phyloP scores from a whole-genome alignment of 2,113 vertebrate species.

The Piaya cayana region DNA sequence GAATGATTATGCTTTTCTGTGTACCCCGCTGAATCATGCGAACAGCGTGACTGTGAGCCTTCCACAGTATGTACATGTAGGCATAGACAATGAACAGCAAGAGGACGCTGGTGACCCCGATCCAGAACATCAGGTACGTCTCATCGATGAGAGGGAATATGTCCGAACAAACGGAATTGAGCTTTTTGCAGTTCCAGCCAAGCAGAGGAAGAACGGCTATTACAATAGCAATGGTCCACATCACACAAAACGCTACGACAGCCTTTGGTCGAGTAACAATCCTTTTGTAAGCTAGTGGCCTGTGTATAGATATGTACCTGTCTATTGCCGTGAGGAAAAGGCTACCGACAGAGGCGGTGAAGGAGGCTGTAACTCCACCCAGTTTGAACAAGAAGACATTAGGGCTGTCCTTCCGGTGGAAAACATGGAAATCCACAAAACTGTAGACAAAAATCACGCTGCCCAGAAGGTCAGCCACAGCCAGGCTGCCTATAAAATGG shows the following conservation, averaged over 20 bases:
- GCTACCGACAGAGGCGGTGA: slow-evolving; percentile 96
- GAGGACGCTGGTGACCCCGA: slow-evolving; percentile 92
- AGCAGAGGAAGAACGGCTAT: slow-evolving; percentile 95
- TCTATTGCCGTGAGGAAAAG: slow-evolving; percentile 99
- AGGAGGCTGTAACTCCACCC: slow-evolving; percentile 96
- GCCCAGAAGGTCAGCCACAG: slow-evolving; percentile 94
- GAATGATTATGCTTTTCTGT: slow-evolving; percentile 95
- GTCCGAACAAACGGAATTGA: slow-evolving; percentile 94
- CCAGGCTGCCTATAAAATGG: slow-evolving; percentile 97
- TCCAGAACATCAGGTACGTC: slow-evolving; percentile 98
- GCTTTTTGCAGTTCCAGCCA: slow-evolving; percentile 98
- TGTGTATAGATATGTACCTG: slow-evolving; percentile 97
- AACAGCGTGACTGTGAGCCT: slow-evolving; percentile 94
- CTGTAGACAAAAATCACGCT: slow-evolving; percentile 99
- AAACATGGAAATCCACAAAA: slow-evolving; percentile 98
- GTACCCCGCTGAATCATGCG: slow-evolving; percentile 96
- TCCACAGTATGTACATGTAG: slow-evolving; percentile 99
- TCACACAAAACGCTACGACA: slow-evolving; percentile 95
- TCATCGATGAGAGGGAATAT: slow-evolving; percentile 98
- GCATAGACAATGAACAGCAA: slow-evolving; percentile 97
- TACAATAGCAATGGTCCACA: slow-evolving; percentile 97
- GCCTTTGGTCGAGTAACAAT: slow-evolving; percentile 98
- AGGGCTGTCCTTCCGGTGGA: slow-evolving; percentile 95
- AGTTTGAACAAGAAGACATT: slow-evolving; percentile 98
- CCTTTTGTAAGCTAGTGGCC: slow-evolving; percentile 93